Conservation (phyloP, 2,797 vertebrate species). For the Aulostomus chinensis region DNA sequence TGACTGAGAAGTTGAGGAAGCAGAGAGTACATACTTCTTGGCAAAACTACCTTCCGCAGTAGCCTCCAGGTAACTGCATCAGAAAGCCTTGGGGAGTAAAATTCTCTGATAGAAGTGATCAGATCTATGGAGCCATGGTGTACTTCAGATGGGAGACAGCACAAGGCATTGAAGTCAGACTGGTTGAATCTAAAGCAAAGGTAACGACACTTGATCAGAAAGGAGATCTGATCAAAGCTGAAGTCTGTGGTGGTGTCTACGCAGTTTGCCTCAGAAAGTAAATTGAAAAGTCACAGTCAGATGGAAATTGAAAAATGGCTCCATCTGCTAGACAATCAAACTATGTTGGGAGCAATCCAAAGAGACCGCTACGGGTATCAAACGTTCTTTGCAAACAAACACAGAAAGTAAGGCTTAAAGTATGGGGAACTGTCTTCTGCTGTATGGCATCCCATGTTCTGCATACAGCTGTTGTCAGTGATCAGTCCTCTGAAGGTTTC, state of each 20-base stretch:
- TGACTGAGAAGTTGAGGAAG: not conserved
- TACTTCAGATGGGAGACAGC: slow-evolving; percentile 5
- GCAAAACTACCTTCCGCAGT: not conserved
- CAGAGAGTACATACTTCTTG: not conserved
- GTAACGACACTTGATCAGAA: not conserved
- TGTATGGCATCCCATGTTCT: no score
- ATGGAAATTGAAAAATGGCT: no score
- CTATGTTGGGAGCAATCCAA: no score
- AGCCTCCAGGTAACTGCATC: not conserved
- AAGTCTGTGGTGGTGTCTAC: no score
- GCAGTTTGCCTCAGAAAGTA: no score
- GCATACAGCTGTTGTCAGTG: not conserved
- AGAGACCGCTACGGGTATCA: no score
- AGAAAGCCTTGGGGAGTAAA: not conserved
- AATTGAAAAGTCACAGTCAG: no score
- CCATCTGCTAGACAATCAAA: no score
- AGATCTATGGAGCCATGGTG: not conserved
- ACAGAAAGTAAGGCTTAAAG: not conserved
- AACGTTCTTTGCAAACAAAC: no score
- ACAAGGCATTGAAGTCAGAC: not conserved
- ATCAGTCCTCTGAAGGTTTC: not conserved
- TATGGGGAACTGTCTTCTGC: not conserved
- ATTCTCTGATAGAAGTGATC: slow-evolving; percentile 5
- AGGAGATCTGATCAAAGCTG: not conserved
- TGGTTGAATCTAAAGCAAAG: not conserved